phyloP scores from a whole-genome alignment of 2,113 vertebrate genomes.

The Hyla sarda region DNA sequence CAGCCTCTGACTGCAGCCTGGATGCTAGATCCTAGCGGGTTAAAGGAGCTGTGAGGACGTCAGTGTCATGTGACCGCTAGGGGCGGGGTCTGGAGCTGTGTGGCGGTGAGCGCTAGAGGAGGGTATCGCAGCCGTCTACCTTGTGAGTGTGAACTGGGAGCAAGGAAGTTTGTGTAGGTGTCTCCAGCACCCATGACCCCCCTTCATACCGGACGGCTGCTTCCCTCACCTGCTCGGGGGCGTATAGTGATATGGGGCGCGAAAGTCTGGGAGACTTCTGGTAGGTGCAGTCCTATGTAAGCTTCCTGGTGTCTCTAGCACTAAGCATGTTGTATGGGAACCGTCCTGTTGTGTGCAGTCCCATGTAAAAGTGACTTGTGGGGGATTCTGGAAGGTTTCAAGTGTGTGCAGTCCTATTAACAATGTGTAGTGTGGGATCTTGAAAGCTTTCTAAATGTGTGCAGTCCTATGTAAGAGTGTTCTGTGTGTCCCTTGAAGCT shows the following conservation, averaged over 20 bases:
- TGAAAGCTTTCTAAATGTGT: not conserved
- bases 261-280: not conserved
- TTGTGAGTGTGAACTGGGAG: not conserved
- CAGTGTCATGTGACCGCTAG: not conserved
- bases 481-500: not conserved
- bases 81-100: not conserved
- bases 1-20: constrained; percentile 81
- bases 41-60: not conserved
- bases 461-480: not conserved
- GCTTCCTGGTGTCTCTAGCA: too few relatives aligned
- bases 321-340: too few relatives aligned
- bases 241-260: too few relatives aligned
- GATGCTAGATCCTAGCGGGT: not conserved
- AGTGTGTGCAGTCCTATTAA: too few relatives aligned
- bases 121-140: too few relatives aligned
- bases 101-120: not conserved
- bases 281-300: not conserved
- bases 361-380: not conserved
- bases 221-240: not conserved
- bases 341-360: not conserved
- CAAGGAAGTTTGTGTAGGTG: not conserved
- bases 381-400: too few relatives aligned
- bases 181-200: too few relatives aligned
- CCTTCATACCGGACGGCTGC: too few relatives aligned
- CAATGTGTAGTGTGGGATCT: too few relatives aligned